phyloP scores from a whole-genome alignment of 2,797 vertebrate genomes.

The Megaceryle alcyon region DNA sequence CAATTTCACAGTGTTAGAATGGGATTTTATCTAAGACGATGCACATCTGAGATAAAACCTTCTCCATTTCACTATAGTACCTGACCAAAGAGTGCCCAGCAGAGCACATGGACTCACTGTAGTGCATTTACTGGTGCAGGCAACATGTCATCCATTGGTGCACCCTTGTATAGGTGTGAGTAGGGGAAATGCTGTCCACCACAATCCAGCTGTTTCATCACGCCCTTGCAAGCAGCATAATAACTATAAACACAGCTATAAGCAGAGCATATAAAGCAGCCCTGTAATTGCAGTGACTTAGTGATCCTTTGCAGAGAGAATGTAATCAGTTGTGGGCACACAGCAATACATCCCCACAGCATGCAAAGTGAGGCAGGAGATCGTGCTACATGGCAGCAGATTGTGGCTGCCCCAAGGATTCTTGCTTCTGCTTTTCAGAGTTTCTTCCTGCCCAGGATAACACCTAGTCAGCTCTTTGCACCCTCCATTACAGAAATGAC shows the following conservation, averaged over 20 bases:
- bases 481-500: neutral
- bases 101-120: neutral
- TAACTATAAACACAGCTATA: neutral
- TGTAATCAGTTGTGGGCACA: neutral
- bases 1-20: neutral
- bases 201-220: neutral
- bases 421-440: neutral
- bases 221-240: neutral
- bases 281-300: neutral
- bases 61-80: neutral
- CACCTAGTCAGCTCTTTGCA: neutral
- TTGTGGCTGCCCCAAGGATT: neutral
- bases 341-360: neutral
- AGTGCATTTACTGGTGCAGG: neutral
- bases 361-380: neutral
- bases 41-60: neutral
- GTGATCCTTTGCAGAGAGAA: neutral
- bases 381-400: neutral
- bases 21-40: neutral
- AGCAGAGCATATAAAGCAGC: neutral
- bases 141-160: neutral
- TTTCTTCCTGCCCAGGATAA: neutral
- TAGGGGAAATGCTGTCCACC: neutral
- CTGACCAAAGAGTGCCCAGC: neutral
- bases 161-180: fast-evolving